phyloP scores from a whole-genome alignment of 2,797 vertebrate genomes.

The Acropternis orthonyx region DNA sequence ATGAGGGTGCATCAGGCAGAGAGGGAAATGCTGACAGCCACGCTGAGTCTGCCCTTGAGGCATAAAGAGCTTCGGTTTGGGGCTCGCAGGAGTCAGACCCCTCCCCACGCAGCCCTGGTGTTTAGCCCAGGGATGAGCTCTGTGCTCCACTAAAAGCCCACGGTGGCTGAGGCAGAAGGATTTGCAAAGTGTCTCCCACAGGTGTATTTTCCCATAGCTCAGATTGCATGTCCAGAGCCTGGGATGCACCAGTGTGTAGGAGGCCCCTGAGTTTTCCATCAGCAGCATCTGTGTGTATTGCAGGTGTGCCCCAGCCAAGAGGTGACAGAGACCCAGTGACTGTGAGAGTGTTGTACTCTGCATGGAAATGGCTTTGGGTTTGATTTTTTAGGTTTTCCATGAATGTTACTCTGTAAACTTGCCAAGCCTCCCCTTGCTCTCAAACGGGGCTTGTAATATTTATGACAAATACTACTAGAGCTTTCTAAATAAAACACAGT shows the following conservation, averaged over 20 bases:
- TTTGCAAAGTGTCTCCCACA: not conserved
- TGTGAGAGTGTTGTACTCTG: slow-evolving; percentile 13
- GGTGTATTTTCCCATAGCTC: not conserved
- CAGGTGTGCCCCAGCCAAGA: not conserved
- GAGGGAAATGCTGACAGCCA: not conserved
- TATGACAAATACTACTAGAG: slow-evolving; percentile 4
- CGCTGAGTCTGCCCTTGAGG: not conserved
- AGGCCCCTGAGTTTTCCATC: not conserved
- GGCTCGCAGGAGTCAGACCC: not conserved
- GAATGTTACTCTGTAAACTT: slow-evolving; percentile 24
- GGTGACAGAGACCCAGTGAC: not conserved
- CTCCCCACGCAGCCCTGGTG: not conserved
- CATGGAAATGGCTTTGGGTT: slow-evolving; percentile 10
- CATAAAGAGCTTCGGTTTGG: not conserved
- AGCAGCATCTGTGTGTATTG: not conserved
- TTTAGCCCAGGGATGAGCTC: not conserved
- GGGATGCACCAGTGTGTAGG: not conserved
- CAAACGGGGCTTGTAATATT: slow-evolving; percentile 12
- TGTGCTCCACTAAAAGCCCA: not conserved
- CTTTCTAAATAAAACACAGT: slow-evolving; percentile 37
- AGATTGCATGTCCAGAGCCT: not conserved
- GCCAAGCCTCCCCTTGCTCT: not conserved
- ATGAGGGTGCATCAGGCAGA: not conserved
- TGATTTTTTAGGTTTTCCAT: not conserved
- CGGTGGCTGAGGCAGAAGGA: not conserved